Percentiles rank a stretch among this genome's conserved stretches.
These are phyloP conservation scores for Nematopogon swammerdamellus DNA, from an alignment of 2,888 invertebrate genomes.

Conservation along the genomic window DNA sequence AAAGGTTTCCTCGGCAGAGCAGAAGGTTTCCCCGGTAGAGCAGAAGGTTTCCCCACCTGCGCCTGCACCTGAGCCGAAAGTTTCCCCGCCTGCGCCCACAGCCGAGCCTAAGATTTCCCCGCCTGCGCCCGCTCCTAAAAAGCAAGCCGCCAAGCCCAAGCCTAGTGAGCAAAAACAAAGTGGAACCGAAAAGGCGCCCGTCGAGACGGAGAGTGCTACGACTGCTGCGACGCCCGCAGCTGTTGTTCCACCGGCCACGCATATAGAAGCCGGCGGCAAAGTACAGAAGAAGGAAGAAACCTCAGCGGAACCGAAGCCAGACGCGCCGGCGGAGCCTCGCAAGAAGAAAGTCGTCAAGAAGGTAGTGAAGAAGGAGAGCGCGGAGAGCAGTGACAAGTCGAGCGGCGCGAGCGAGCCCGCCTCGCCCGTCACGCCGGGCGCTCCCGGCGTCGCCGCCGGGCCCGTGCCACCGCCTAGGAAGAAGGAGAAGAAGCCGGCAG, in stretches of 20 bases:
- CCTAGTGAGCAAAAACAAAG: too few relatives aligned
- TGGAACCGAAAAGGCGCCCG: too few relatives aligned
- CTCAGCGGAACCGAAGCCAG: constrained; percentile 1
- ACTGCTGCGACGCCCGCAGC: neutral
- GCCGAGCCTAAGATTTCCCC: too few relatives aligned
- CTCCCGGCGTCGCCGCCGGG: constrained; percentile 18
- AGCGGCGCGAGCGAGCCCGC: constrained; percentile 15
- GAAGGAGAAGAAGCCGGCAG: constrained; percentile 55
- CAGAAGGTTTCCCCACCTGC: too few relatives aligned
- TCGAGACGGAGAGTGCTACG: too few relatives aligned
- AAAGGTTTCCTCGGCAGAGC: too few relatives aligned
- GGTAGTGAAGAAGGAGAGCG: constrained; percentile 47
- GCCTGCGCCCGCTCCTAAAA: too few relatives aligned
- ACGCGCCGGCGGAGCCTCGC: constrained; percentile 13
- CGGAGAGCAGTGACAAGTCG: constrained; percentile 11
- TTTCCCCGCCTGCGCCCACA: too few relatives aligned
- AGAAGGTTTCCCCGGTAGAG: too few relatives aligned
- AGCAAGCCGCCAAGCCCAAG: too few relatives aligned
- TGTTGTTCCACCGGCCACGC: neutral
- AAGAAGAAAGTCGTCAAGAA: constrained; percentile 48
- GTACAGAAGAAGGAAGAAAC: neutral
- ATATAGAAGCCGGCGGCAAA: neutral
- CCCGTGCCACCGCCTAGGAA: constrained; percentile 55
- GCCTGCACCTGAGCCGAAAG: too few relatives aligned
- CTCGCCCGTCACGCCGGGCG: constrained; percentile 6